Evolutionary conservation across 2,797 vertebrate species (phyloP).

Genomic region (Tenualosa ilisha): DNA sequence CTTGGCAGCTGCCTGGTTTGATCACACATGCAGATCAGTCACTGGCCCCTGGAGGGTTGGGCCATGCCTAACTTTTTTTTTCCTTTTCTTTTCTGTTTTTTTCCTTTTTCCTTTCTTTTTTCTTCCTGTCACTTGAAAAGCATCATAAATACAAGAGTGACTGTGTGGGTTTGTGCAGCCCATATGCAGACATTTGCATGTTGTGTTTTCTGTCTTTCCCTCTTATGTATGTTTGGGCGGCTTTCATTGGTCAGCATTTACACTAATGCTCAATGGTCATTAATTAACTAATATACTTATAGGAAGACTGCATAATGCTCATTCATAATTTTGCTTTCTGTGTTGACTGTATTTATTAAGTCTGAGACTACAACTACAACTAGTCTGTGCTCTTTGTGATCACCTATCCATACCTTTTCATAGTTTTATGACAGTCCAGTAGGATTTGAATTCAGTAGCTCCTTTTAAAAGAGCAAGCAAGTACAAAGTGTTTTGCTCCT

Average conservation of each 20-base stretch:
- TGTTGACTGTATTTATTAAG: not conserved
- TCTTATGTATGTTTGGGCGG: not conserved
- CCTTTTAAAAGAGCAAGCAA: not conserved
- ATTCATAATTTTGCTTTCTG: not conserved
- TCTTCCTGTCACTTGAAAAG: not conserved
- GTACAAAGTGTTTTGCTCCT: not conserved
- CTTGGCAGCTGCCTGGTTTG: not conserved
- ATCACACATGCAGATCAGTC: constrained; percentile 24
- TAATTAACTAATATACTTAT: not conserved
- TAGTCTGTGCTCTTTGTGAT: not conserved
- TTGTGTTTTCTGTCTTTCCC: not conserved
- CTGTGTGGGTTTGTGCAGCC: not conserved
- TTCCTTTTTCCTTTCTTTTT: not conserved
- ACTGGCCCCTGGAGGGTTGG: not conserved
- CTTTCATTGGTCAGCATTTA: not conserved
- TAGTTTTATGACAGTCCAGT: not conserved
- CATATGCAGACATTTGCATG: not conserved
- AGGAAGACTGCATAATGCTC: not conserved
- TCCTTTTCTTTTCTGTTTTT: not conserved
- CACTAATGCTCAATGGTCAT: not conserved
- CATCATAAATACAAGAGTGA: not conserved
- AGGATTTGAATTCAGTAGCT: not conserved
- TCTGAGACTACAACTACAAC: too few species aligned
- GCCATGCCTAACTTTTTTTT: not conserved
- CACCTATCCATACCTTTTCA: not conserved